A percentile compares a stretch with the other conserved stretches of the same genome.
phyloP scores from a whole-genome alignment of 2,113 vertebrate species.

The Grammomys dolichurus region DNA sequence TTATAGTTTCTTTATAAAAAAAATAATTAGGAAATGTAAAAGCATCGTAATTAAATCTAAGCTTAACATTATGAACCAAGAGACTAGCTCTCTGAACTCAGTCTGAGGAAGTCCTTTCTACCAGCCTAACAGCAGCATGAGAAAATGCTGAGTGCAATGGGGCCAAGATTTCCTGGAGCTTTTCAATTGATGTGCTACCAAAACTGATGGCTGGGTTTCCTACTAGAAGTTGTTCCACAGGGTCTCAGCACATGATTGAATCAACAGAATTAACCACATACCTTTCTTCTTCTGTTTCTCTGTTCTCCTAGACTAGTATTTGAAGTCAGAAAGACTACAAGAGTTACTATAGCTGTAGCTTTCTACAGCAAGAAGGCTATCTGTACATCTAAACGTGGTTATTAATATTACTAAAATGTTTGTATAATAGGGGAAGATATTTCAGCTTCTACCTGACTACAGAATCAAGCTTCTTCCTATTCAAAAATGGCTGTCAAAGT shows the following conservation, averaged over 20 bases:
- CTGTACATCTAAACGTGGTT: neutral
- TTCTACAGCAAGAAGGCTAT: neutral
- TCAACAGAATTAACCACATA: neutral
- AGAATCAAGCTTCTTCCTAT: neutral
- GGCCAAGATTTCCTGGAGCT: neutral
- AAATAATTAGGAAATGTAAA: neutral
- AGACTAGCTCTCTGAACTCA: neutral
- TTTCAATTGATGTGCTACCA: neutral
- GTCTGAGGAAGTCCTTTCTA: constrained; percentile 26
- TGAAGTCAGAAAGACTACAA: constrained; percentile 25
- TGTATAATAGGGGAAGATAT: neutral
- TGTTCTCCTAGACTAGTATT: neutral
- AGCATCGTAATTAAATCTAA: constrained; percentile 8
- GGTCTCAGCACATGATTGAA: neutral
- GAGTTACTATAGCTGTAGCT: neutral
- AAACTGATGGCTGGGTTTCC: neutral
- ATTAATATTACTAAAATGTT: neutral
- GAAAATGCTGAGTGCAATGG: constrained; percentile 1
- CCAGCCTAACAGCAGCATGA: neutral
- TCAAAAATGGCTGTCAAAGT: neutral
- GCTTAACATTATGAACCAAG: neutral
- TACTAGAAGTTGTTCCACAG: neutral
- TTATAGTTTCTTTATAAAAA: neutral
- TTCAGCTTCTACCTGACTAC: neutral
- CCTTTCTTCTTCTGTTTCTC: neutral